A percentile compares a stretch with the other conserved stretches of the same genome.
Evolutionary conservation across 2,797 vertebrate genomes (phyloP).

Genomic region (Cirrhinus mrigala): DNA sequence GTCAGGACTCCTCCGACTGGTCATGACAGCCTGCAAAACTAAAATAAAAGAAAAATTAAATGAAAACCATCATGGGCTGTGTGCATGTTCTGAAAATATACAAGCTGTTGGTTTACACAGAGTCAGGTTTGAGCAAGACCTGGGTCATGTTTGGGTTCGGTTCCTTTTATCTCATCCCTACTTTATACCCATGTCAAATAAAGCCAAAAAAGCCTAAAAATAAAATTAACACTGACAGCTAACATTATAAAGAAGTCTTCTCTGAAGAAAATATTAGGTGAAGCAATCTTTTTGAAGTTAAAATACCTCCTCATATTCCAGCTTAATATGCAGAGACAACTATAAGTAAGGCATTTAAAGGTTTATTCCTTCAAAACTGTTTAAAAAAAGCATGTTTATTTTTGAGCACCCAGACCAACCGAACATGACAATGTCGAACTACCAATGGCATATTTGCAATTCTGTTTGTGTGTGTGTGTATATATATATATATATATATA

Average conservation of each 20-base stretch:
- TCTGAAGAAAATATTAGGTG: not conserved
- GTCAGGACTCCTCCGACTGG: not conserved
- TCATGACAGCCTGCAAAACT: not conserved
- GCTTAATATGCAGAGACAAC: not conserved
- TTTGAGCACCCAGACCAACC: not conserved
- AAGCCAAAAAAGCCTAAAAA: not conserved
- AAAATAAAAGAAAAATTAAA: not conserved
- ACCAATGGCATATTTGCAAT: too few species aligned
- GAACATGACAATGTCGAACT: too few species aligned
- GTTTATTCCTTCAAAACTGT: not conserved
- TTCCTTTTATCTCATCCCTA: not conserved
- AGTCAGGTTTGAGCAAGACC: not conserved
- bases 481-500: too few species aligned
- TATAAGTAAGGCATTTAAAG: not conserved
- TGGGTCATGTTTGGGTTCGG: not conserved
- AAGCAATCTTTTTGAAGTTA: not conserved
- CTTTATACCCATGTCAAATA: not conserved
- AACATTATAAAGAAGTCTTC: not conserved
- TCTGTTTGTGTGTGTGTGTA: too few species aligned
- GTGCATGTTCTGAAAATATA: not conserved
- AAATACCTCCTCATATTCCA: not conserved
- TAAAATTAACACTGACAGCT: not conserved
- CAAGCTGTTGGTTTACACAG: not conserved
- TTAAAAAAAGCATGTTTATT: not conserved
- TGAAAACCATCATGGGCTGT: not conserved